Conservation (phyloP, 2,113 vertebrate species). For the Addax nasomaculatus region DNA sequence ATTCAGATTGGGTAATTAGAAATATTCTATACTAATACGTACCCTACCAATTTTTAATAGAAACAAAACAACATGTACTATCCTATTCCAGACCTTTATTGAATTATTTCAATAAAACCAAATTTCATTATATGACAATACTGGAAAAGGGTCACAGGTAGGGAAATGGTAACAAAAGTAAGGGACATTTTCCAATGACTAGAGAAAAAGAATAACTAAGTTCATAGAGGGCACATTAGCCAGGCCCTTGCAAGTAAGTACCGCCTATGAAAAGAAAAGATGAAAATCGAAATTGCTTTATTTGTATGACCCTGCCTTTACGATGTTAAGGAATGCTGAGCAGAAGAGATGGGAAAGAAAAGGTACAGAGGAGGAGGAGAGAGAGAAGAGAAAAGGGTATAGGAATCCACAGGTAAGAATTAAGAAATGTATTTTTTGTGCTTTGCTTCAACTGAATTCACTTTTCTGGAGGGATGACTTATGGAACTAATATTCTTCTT, state of each 20-base stretch:
- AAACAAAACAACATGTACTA: not conserved
- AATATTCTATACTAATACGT: not conserved
- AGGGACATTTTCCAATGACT: not conserved
- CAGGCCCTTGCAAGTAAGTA: not conserved
- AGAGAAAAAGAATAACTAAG: not conserved
- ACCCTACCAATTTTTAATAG: not conserved
- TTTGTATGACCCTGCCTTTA: not conserved
- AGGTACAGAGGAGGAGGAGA: not conserved
- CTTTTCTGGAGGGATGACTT: not conserved
- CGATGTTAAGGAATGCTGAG: not conserved
- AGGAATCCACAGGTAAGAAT: not conserved
- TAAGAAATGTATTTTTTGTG: not conserved
- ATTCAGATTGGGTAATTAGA: not conserved
- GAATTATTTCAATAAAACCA: slow-evolving; percentile 22
- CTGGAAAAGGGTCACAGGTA: not conserved
- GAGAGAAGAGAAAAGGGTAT: not conserved
- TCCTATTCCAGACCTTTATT: not conserved
- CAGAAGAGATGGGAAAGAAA: not conserved
- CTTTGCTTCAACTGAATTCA: not conserved
- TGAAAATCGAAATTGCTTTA: not conserved
- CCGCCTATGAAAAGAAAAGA: not conserved
- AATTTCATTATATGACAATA: slow-evolving; percentile 11
- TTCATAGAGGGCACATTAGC: not conserved
- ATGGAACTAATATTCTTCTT: not conserved
- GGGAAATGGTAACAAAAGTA: not conserved